These are phyloP conservation scores for Pristionchus exspectatus DNA, from an alignment of 2,888 invertebrate genomes.

Conservation along the genomic window DNA sequence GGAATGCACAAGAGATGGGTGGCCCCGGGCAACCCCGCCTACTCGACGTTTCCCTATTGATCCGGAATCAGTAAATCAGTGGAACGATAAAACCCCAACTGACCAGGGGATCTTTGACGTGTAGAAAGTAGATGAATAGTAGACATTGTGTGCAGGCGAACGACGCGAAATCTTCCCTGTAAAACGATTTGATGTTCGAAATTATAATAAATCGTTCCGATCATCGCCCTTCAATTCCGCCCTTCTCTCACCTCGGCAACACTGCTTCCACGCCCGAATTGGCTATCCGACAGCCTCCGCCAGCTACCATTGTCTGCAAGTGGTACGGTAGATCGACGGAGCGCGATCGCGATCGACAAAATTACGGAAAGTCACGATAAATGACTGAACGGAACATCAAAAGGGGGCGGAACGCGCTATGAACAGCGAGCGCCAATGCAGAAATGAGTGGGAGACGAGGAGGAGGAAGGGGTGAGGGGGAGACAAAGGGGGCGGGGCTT, in stretches of 20 bases:
- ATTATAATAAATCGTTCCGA: not conserved
- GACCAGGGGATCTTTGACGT: not conserved
- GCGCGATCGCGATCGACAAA: not conserved
- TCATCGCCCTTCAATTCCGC: not conserved
- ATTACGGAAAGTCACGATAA: not conserved
- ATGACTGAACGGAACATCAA: not conserved
- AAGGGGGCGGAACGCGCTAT: not conserved
- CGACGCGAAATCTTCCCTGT: slow-evolving; percentile 1
- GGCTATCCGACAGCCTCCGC: slow-evolving; percentile 29
- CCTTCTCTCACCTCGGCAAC: not conserved
- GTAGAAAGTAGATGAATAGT: slow-evolving; percentile 31
- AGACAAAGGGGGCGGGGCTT: not conserved
- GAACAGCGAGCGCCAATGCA: not conserved
- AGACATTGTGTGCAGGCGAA: slow-evolving; percentile 32
- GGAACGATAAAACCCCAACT: not conserved
- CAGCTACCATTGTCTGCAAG: not conserved
- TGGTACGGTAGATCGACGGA: slow-evolving; percentile 19
- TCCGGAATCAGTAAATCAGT: not conserved
- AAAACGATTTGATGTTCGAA: not conserved
- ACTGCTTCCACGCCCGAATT: not conserved
- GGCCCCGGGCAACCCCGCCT: not conserved
- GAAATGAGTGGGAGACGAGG: slow-evolving; percentile 14
- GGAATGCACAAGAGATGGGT: not conserved
- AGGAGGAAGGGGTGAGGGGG: not conserved
- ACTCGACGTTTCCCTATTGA: not conserved